These are phyloP conservation scores for Rana temporaria DNA, from an alignment of 2,113 vertebrate genomes.

Conservation along the genomic window DNA sequence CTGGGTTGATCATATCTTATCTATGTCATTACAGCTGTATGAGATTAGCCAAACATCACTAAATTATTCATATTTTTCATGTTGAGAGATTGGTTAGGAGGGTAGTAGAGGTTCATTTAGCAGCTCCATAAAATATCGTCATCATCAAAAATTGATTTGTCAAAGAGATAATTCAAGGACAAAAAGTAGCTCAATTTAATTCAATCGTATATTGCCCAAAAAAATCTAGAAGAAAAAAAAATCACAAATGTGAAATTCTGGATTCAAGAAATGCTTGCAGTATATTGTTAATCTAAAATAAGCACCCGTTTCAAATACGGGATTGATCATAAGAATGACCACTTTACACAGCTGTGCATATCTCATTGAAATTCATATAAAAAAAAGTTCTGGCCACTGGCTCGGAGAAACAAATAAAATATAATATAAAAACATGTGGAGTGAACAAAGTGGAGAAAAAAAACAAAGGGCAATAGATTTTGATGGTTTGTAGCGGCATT, in stretches of 20 bases:
- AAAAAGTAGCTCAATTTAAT: background rate
- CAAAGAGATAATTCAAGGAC: background rate
- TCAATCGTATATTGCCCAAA: background rate
- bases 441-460: no score
- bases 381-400: background rate
- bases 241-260: background rate
- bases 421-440: no score
- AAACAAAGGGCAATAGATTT: no score
- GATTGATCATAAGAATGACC: background rate
- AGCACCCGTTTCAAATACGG: background rate
- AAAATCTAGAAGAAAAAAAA: no score
- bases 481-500: no score
- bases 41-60: slow-evolving; percentile 36
- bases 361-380: slow-evolving; percentile 21
- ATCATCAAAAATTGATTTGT: slow-evolving; percentile 13
- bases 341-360: slow-evolving; percentile 29
- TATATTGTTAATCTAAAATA: background rate
- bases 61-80: slow-evolving; percentile 32
- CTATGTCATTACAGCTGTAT: slow-evolving; percentile 34
- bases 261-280: background rate
- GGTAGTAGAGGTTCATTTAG: slow-evolving; percentile 22
- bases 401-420: background rate
- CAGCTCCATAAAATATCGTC: background rate
- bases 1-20: slow-evolving; percentile 42
- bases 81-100: background rate